Base-by-base conservation (phyloP, 2,888 invertebrate species). In the Augiades crinisus region DNA sequence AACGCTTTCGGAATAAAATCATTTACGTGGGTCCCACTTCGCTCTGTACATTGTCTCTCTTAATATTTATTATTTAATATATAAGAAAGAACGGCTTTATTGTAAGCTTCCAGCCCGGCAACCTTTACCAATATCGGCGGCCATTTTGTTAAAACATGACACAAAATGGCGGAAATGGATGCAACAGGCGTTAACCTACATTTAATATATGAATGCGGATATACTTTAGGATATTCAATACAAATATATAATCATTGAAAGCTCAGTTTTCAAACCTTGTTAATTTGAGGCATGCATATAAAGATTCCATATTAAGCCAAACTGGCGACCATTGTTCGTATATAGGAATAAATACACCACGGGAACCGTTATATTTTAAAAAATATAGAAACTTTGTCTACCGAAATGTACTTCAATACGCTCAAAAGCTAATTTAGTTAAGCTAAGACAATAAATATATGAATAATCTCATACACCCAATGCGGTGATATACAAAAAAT, bases 241-340 rank as follows among this genome's bases (percentile, higher is more conserved):
- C 70, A 78, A 73, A 78, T 75, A 75, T 77, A 72, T 70, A 72
- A 71, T 72, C 67, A 69, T 79, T 71, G 75, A 78, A 87, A 87
- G 86, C 86, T 87, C 86, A 81, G 81, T 73, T 86, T 82, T 70
- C 79, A 72, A 76, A 84, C 81, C 81, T 84, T 86, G 72, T 80
- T 54, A 70, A 62, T 57, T 67, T 75, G 81, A 82, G 81, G 81
- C 77, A 76, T 64, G 65, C 65, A 62, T 61, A 65, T 55, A 57
- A 58, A 52, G 47, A 57, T 57, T 60, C 56, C 52, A 54, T 54
- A 53, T 62, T 54, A 54, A 59, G 65, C 65, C 65, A 61, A 65
- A 61, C 52, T 46, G 65, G 66, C 65, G 60, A 62, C 63, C 57
- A 50, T 65, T 61, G 46, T 60, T 55, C 31, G 54, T 57, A 5